phyloP scores from a whole-genome alignment of 1,140 invertebrate species.

The Dreissena rostriformis region DNA sequence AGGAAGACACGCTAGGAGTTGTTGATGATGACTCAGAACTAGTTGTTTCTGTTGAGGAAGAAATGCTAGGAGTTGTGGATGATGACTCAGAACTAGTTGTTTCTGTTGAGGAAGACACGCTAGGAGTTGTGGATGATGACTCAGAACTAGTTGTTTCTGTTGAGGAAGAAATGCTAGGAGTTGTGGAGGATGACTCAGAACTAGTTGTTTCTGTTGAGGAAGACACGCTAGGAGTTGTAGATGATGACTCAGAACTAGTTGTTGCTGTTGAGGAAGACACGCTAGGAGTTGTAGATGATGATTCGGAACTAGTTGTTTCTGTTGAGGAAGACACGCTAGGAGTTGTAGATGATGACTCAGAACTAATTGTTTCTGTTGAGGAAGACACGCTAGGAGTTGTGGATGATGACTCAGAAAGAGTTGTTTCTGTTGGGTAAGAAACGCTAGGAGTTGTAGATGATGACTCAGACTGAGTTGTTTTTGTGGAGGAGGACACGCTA shows the following conservation, averaged over 20 bases:
- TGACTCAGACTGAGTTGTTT: background rate
- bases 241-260: background rate
- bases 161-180: background rate
- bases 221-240: background rate
- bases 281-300: background rate
- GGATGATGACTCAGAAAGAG: background rate
- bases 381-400: background rate
- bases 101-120: background rate
- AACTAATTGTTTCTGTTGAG: background rate
- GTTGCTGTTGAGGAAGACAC: background rate
- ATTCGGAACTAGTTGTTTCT: background rate
- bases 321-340: too few species aligned
- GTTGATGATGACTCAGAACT: too few species aligned
- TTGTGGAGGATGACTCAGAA: background rate
- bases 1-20: background rate
- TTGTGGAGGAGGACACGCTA: background rate
- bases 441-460: too few species aligned
- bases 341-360: background rate
- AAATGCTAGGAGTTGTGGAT: background rate
- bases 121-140: background rate
- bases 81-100: background rate
- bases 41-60: too few species aligned
- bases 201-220: background rate
- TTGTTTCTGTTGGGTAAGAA: too few species aligned
- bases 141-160: too few species aligned